Evolutionary conservation across 2,888 invertebrate species (phyloP).

Genomic region (Drosophila basisetae): DNA sequence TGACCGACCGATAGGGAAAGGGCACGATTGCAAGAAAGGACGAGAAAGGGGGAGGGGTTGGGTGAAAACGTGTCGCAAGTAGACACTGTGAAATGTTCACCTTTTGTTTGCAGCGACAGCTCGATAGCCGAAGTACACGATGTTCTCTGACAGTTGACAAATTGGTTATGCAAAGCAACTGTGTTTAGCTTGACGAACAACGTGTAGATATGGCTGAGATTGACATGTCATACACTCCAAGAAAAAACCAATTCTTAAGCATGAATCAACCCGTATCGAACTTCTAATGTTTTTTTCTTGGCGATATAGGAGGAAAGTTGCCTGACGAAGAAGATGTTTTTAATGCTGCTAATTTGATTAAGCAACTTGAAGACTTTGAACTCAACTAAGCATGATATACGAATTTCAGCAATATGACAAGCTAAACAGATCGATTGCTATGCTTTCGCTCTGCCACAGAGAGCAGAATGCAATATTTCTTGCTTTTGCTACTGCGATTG

Average conservation of each 20-base stretch:
- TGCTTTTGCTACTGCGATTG: neutral
- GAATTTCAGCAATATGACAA: too few relatives aligned
- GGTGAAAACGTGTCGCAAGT: conserved; percentile 4
- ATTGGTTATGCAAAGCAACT: conserved; percentile 75
- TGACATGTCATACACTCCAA: conserved; percentile 19
- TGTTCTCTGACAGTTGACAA: conserved; percentile 76
- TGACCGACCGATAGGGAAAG: conserved; percentile 34
- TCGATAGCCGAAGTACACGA: conserved; percentile 65
- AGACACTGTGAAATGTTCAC: conserved; percentile 34
- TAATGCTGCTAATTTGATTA: neutral
- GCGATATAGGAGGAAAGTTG: neutral
- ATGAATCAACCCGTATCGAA: neutral
- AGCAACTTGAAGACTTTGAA: neutral
- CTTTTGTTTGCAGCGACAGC: conserved; percentile 73
- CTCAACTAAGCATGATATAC: neutral
- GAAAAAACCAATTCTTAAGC: neutral
- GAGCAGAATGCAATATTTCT: neutral
- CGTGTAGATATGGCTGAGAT: conserved; percentile 54
- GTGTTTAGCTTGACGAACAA: conserved; percentile 57
- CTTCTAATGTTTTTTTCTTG: neutral
- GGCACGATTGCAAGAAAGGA: neutral
- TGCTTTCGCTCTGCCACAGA: neutral
- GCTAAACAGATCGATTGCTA: neutral
- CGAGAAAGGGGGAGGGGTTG: too few relatives aligned
- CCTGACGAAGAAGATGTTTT: neutral